Base-by-base conservation (phyloP, 2,797 vertebrate genomes). In the Rhabdomys pumilio region DNA sequence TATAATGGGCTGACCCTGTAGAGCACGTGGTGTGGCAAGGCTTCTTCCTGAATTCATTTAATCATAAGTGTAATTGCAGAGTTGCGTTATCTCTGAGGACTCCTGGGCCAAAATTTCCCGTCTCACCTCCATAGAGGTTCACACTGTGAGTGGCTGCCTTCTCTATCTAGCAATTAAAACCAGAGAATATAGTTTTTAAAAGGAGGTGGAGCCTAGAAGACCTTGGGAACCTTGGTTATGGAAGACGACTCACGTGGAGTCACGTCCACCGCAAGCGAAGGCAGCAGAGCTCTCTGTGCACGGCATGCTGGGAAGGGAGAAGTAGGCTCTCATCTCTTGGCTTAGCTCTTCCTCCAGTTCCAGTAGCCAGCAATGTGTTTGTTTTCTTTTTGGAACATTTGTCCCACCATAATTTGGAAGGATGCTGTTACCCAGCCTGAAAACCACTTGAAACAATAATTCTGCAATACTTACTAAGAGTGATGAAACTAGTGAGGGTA, bases 391-490 rank as follows among this genome's bases (percentile, higher is more conserved):
- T 13, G 38, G 34, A 38, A 44, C 8, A 26, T 90, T 94, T 50
- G 89, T 87, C 31, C 31, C 53, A 79, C 59, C 53, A 41, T 93
- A 95, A 93, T 97, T 97, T 80, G 77, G 90, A 93, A 76, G 82
- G 83, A 73, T 1, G 0, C 55, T 84, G 57, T 86, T 93, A 47
- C 79, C 38, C 31, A 81, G 59, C 90, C 83, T 94, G 95, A 96
- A 95, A 97, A 93, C 26, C 61, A 93, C 65, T 95, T 94, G 85
- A 96, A 97, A 93, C 20, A 94, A 87, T 80, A 95, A 95, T 96
- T 97, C 89, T 91, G 72, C n/a, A 93, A 69, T 57, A 95, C 79
- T 90, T 81, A 83, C 59, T 53, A 93, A 95, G 85, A 94, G 75
- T 77, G 80, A 91, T 83, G 92, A 76, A 97, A 81, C 34, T 92